Evolutionary conservation across 2,888 invertebrate species (phyloP).

Genomic region (Ferrisia virgata): DNA sequence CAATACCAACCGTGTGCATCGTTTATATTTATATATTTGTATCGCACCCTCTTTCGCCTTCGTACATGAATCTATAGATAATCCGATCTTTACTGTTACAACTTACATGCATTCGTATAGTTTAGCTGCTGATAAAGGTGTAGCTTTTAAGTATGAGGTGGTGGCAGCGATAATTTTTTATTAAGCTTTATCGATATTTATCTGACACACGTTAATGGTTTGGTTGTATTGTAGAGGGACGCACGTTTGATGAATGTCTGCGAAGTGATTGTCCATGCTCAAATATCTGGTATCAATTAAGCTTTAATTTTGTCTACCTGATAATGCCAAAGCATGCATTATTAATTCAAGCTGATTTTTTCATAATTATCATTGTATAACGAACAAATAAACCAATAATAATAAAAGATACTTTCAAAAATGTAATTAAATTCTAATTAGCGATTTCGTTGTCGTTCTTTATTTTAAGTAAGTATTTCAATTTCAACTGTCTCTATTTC

Average conservation of each 20-base stretch:
- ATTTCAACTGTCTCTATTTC: too few species aligned
- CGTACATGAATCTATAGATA: background rate
- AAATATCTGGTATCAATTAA: background rate
- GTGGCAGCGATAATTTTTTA: background rate
- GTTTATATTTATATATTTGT: background rate
- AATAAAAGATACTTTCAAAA: too few species aligned
- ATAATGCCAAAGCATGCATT: too few species aligned
- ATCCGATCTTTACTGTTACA: background rate
- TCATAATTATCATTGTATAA: too few species aligned
- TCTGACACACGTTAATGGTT: background rate
- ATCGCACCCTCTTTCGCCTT: background rate
- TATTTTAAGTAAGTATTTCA: too few species aligned
- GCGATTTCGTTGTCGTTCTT: too few species aligned
- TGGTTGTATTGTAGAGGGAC: background rate
- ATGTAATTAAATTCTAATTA: too few species aligned
- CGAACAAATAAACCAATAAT: too few species aligned
- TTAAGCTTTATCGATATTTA: background rate
- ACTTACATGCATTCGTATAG: too few species aligned
- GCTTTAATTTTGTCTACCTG: background rate
- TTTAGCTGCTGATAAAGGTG: background rate
- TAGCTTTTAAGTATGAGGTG: background rate
- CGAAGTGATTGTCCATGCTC: background rate
- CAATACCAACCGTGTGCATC: background rate
- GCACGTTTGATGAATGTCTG: background rate
- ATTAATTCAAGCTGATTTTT: too few species aligned